Evolutionary conservation across 2,113 vertebrate species (phyloP), one percentile per base, ranked within the genome.

Genomic region (Calidris pugnax): DNA sequence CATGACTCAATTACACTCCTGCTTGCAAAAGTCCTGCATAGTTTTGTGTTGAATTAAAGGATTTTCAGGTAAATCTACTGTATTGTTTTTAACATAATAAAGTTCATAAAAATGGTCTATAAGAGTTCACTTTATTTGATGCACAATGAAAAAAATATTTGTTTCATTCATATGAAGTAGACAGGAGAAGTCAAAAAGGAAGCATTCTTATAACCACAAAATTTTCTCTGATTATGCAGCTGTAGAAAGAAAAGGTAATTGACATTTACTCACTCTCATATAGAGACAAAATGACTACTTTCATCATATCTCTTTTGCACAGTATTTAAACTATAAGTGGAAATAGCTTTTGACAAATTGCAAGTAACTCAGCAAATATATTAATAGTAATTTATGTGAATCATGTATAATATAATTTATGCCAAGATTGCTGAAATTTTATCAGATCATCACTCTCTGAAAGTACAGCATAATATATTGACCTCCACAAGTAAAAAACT

Each of bases 261-360:
- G 96, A 96, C 86, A 97, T 98, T 98, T 98, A 94, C 87, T 80
- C 66, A 85, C 45, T 95, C 87, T 97, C 83, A 84, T 95, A 96
- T 79, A 96, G 74, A 97, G 81, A 71, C 77, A 93, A 97, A 95
- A 97, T 87, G n/a, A 92, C 95, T 89, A 87, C 80, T 97, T 96
- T 92, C 73, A 97, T 97, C 86, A 92, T 96, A 94, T 95, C 85
- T 72, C 51, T 95, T 94, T 89, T 76, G 67, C 73, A 85, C 74
- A 95, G 69, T 95, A 83, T 93, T 98, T 97, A 93, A 95, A 82
- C 8, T 93, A 28, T 92, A 97, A 96, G 56, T 79, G 41, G 88
- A 97, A 95, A 84, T 50, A 94, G 57, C 41, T 96, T 82, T 88
- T 96, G 92, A 76, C 39, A 97, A 95, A 92, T 95, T 93, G 50